Evolutionary conservation across 1,140 invertebrate species (phyloP).

Genomic region (Doryteuthis pealeii): DNA sequence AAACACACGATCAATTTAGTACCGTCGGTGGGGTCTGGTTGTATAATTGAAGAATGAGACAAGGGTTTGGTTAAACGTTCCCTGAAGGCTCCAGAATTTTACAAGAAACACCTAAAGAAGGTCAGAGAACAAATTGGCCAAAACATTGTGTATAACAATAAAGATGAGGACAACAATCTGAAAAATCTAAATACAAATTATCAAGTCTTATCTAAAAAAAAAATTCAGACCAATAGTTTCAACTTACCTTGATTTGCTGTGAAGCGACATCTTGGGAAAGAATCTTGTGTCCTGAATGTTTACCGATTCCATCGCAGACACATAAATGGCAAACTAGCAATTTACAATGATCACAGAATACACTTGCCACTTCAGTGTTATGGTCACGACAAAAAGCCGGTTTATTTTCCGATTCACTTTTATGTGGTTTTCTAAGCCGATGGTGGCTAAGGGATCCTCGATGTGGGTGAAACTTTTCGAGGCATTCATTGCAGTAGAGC

Average conservation of each 20-base stretch:
- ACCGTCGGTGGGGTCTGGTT: too few species aligned
- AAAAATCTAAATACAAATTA: too few species aligned
- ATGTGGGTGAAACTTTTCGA: slow-evolving; percentile 66
- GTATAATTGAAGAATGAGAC: too few species aligned
- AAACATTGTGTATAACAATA: too few species aligned
- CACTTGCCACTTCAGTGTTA: slow-evolving; percentile 72
- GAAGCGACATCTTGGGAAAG: slow-evolving; percentile 44
- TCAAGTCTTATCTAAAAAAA: too few species aligned
- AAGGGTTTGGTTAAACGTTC: too few species aligned
- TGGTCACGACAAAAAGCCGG: slow-evolving; percentile 71
- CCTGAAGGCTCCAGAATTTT: too few species aligned
- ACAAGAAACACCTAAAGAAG: too few species aligned
- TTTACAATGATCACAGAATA: slow-evolving; percentile 89
- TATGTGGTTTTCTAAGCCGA: slow-evolving; percentile 27
- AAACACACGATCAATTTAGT: too few species aligned
- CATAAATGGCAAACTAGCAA: slow-evolving; percentile 82
- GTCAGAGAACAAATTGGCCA: too few species aligned
- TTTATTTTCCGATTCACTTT: slow-evolving; percentile 25
- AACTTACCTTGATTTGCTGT: slow-evolving; percentile 41
- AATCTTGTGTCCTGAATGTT: slow-evolving; percentile 50
- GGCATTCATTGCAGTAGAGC: slow-evolving; percentile 85
- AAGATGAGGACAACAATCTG: too few species aligned
- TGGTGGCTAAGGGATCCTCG: slow-evolving; percentile 41
- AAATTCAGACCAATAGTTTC: too few species aligned
- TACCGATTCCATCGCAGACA: slow-evolving; percentile 51